Percentiles rank a stretch among this genome's conserved stretches.
These are phyloP conservation scores for Scotopteryx bipunctaria DNA, from an alignment of 2,888 invertebrate species.

Conservation along the genomic window DNA sequence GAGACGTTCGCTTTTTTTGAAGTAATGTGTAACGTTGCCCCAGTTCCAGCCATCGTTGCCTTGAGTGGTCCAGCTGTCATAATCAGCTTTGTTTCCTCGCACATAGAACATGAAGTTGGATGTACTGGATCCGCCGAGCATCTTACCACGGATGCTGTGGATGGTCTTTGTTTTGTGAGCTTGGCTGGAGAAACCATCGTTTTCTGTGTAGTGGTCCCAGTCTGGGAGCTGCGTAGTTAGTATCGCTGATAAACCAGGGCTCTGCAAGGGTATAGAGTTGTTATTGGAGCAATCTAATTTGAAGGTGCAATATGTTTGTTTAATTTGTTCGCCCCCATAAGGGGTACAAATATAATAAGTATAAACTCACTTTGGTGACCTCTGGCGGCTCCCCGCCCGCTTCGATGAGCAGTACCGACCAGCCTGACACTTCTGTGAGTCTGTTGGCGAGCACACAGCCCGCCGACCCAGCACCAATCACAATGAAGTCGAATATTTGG, in stretches of 20 bases:
- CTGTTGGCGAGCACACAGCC: constrained; percentile 90
- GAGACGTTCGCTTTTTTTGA: constrained; percentile 55
- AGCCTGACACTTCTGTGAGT: constrained; percentile 85
- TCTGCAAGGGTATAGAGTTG: constrained; percentile 43
- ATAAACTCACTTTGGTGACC: constrained; percentile 46
- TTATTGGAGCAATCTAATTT: no score
- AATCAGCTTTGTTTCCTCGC: constrained; percentile 86
- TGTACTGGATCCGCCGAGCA: constrained; percentile 86
- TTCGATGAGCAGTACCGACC: constrained; percentile 87
- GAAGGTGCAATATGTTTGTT: no score
- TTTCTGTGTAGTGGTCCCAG: constrained; percentile 52
- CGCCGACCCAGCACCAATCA: constrained; percentile 73
- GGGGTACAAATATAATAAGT: no score
- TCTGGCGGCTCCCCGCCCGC: constrained; percentile 80
- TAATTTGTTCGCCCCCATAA: no score
- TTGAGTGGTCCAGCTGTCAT: constrained; percentile 72
- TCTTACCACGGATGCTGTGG: constrained; percentile 84
- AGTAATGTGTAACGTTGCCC: constrained; percentile 51
- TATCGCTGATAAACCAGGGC: constrained; percentile 52
- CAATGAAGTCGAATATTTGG: constrained; percentile 59
- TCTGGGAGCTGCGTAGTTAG: constrained; percentile 45
- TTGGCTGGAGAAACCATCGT: constrained; percentile 56
- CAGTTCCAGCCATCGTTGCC: constrained; percentile 80
- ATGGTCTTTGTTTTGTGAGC: constrained; percentile 44
- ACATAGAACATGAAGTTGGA: constrained; percentile 87